Conservation (phyloP, 2,113 vertebrate species). For the Hypomesus transpacificus region DNA sequence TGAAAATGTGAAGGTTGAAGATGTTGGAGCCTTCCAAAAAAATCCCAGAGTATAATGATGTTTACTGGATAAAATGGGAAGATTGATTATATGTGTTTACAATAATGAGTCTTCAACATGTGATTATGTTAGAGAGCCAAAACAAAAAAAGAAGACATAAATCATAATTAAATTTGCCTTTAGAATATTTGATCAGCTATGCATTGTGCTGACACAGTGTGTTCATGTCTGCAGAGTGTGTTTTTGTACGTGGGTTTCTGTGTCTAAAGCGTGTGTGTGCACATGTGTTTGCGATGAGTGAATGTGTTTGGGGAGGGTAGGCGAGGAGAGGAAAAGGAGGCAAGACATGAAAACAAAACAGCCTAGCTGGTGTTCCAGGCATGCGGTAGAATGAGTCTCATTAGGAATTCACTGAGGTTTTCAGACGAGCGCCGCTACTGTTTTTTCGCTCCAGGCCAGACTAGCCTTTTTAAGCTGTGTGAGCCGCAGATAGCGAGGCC, state of each 20-base stretch:
- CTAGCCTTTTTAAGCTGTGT: conserved; percentile 52
- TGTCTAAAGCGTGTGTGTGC: no score
- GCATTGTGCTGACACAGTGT: conserved; percentile 35
- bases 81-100: conserved; percentile 69
- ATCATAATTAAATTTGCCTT: conserved; percentile 60
- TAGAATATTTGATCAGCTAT: conserved; percentile 49
- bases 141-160: conserved; percentile 44
- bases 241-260: no score
- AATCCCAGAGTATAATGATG: conserved; percentile 59
- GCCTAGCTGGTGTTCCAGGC: conserved; percentile 5
- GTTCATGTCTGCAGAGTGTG: no score
- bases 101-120: conserved; percentile 55
- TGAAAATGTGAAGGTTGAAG: no score
- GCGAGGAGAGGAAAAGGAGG: conserved; percentile 32
- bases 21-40: conserved; percentile 33
- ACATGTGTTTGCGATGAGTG: no score
- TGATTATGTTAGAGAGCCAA: conserved; percentile 56
- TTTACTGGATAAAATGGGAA: conserved; percentile 57
- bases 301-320: no score
- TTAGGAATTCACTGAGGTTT: conserved; percentile 56
- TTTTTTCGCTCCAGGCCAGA: conserved; percentile 54
- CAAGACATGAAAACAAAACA: conserved; percentile 39
- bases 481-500: conserved; percentile 54
- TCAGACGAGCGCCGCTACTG: conserved; percentile 33
- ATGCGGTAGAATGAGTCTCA: conserved; percentile 43